Evolutionary conservation across 2,888 invertebrate genomes (phyloP).

Genomic region (Seira musarum): DNA sequence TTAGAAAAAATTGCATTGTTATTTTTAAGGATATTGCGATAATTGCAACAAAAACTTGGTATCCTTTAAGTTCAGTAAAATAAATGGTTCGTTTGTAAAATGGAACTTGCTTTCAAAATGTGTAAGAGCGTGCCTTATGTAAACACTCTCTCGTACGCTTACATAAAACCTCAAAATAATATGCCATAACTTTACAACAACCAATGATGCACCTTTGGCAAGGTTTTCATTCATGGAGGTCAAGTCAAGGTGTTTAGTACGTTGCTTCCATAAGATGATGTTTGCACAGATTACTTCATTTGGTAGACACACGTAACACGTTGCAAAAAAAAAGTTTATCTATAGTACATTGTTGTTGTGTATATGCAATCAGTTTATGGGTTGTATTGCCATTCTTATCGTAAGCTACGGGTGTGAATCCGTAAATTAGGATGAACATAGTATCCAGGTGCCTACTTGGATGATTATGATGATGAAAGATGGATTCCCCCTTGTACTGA

Average conservation of each 20-base stretch:
- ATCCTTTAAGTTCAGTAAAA: too few species aligned
- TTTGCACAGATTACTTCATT: slow-evolving; percentile 15
- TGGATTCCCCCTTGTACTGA: too few species aligned
- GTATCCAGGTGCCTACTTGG: background rate
- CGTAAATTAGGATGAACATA: background rate
- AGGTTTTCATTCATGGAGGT: slow-evolving; percentile 53
- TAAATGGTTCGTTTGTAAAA: too few species aligned
- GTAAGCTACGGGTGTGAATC: background rate
- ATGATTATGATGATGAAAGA: too few species aligned
- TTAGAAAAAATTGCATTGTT: too few species aligned
- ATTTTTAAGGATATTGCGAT: too few species aligned
- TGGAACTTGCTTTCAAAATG: too few species aligned
- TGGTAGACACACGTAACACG: background rate
- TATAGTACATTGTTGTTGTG: background rate
- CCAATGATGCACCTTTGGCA: slow-evolving; percentile 37
- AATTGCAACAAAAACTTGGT: too few species aligned
- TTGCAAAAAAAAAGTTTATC: background rate
- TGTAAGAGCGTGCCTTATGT: background rate
- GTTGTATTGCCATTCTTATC: too few species aligned
- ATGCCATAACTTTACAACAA: background rate
- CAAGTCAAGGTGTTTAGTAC: slow-evolving; percentile 62
- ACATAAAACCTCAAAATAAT: too few species aligned
- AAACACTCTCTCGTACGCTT: background rate
- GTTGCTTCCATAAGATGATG: slow-evolving; percentile 49
- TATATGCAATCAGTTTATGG: background rate